These are phyloP conservation scores for Grallaria varia DNA, from an alignment of 2,113 vertebrate genomes.

Conservation along the genomic window DNA sequence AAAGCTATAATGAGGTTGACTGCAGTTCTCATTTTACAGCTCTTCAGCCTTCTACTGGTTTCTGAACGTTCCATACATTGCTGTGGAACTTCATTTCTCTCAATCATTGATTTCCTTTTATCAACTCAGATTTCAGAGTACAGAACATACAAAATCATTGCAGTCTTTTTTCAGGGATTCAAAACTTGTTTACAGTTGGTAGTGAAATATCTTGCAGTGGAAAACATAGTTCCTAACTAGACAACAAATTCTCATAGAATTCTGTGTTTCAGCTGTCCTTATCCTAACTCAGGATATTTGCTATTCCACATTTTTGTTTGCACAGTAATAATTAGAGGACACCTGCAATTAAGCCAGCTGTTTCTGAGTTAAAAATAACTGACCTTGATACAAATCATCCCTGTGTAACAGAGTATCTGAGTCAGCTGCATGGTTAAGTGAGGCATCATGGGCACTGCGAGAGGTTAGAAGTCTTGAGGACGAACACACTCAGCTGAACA, in stretches of 20 bases:
- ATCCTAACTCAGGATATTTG: neutral
- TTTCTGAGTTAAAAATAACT: neutral
- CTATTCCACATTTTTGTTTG: neutral
- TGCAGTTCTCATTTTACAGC: neutral
- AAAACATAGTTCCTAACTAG: neutral
- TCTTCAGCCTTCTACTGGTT: neutral
- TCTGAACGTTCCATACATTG: neutral
- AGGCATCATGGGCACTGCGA: neutral
- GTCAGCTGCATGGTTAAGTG: neutral
- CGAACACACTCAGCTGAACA: neutral
- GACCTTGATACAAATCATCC: neutral
- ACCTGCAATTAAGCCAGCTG: neutral
- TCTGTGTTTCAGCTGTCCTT: neutral
- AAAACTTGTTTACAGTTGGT: neutral
- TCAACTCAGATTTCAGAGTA: neutral
- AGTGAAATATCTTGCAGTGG: neutral
- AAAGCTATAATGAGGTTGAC: neutral
- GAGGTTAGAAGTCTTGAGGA: neutral
- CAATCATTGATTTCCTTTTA: neutral
- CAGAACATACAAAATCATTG: neutral
- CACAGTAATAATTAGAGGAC: neutral
- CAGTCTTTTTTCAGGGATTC: neutral
- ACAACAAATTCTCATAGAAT: neutral
- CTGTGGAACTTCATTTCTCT: neutral
- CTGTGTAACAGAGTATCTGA: neutral